These are phyloP conservation scores for Aegotheles bennettii DNA, from an alignment of 2,113 vertebrate genomes.

Conservation along the genomic window DNA sequence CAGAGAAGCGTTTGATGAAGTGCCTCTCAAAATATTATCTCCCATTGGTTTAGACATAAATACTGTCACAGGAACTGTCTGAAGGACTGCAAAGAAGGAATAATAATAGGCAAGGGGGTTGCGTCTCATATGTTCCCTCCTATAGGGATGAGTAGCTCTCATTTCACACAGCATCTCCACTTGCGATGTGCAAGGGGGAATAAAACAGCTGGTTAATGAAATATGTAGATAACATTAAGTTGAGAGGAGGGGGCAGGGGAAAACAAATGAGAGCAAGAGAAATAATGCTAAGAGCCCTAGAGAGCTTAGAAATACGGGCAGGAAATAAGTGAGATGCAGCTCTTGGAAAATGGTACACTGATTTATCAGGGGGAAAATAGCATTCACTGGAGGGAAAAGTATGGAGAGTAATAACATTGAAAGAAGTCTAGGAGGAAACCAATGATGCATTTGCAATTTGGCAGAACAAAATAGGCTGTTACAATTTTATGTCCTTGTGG, in stretches of 20 bases:
- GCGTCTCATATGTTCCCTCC: background rate
- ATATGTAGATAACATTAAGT: conserved; percentile 14
- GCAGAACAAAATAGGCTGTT: background rate
- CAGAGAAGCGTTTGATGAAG: background rate
- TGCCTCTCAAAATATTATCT: conserved; percentile 32
- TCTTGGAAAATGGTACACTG: background rate
- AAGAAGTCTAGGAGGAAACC: background rate
- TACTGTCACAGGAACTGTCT: background rate
- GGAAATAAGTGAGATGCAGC: background rate
- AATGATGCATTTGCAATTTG: background rate
- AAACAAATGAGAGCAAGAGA: background rate
- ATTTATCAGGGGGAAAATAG: background rate
- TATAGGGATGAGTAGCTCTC: background rate
- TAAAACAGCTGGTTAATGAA: conserved; percentile 33
- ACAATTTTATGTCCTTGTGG: background rate
- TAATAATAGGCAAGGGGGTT: background rate
- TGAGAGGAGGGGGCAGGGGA: background rate
- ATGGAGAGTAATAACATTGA: background rate
- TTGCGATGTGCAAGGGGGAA: background rate
- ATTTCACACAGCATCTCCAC: background rate
- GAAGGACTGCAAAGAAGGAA: conserved; percentile 13
- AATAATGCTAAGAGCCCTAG: background rate
- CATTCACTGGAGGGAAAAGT: background rate
- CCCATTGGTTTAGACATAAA: conserved; percentile 27
- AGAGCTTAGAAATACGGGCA: background rate